Base-by-base conservation (phyloP, 2,113 vertebrate genomes). In the Centropus bengalensis region DNA sequence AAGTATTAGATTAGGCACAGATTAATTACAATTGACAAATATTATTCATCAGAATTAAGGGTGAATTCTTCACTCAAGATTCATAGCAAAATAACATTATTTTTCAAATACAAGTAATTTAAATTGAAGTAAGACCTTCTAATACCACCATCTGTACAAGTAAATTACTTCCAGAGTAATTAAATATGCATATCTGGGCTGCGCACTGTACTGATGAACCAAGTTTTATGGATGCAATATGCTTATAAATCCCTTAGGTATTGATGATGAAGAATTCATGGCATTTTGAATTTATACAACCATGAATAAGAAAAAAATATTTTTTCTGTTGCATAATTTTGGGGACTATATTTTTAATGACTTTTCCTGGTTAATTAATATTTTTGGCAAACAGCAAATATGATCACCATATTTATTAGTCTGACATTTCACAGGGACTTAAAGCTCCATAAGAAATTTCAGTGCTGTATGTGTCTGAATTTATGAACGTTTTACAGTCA, bases 161-260 rank as follows among this genome's bases (percentile, higher is more conserved):
- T 95, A 97, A 98, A 98, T 98, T 97, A 97, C 97, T 97, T 97
- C 97, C 92, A 93, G 89, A 96, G 95, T 97, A 98, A 98, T 98
- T 98, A 98, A 98, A 97, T 98, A 98, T 98, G 98, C 98, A 98
- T 97, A 98, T 98, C 98, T 98, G 96, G 94, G 96, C 96, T 97
- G 94, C 71, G 81, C 97, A 97, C 97, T 98, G 93, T 98, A 97
- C 97, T 97, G 98, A 98, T 96, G 97, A 98, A 98, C 94, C 93
- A 95, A 96, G 94, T 98, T 98, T 98, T 98, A 97, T 97, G 94
- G 96, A 97, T 95, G 97, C 96, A 98, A 97, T 98, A 98, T 97
- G 97, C 95, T 97, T 97, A 98, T 98, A 98, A 98, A 97, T 98
- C 97, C 96, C 97, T 74, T 95, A 91, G 96, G 98, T 97, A 97